phyloP scores from a whole-genome alignment of 1,140 invertebrate species.

The Drosophila bocki region DNA sequence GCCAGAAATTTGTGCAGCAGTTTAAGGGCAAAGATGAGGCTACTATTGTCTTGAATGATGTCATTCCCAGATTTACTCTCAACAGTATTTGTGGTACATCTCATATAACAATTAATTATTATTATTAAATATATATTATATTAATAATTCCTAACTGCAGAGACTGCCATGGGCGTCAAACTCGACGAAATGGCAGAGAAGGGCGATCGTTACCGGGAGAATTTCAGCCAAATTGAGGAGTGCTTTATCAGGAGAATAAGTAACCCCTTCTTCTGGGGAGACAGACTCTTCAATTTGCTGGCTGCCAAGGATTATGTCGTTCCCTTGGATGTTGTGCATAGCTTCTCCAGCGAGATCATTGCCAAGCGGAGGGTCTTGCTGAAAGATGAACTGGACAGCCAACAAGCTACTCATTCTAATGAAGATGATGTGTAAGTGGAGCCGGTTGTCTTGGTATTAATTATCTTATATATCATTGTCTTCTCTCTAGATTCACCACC shows the following conservation, averaged over 20 bases:
- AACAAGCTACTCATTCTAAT: background rate
- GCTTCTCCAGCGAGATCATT: constrained; percentile 77
- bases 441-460: accelerated
- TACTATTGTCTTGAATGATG: constrained; percentile 46
- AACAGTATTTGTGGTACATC: constrained; percentile 91
- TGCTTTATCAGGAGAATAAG: constrained; percentile 57
- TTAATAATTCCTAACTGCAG: constrained; percentile 80
- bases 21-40: constrained; percentile 40
- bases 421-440: constrained; percentile 58
- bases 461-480: accelerated
- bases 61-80: constrained; percentile 89
- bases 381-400: constrained; percentile 22
- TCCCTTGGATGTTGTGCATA: constrained; percentile 58
- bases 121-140: background rate
- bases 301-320: constrained; percentile 42
- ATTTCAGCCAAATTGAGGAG: constrained; percentile 67
- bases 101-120: background rate
- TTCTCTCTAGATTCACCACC: constrained; percentile 40
- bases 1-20: constrained; percentile 73
- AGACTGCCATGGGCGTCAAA: constrained; percentile 92
- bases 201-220: constrained; percentile 70
- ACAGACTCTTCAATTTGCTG: constrained; percentile 58
- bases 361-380: constrained; percentile 62
- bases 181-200: constrained; percentile 72
- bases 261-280: constrained; percentile 62